Base-by-base conservation (phyloP, 1,140 invertebrate genomes). In the Calephelis virginiensis region DNA sequence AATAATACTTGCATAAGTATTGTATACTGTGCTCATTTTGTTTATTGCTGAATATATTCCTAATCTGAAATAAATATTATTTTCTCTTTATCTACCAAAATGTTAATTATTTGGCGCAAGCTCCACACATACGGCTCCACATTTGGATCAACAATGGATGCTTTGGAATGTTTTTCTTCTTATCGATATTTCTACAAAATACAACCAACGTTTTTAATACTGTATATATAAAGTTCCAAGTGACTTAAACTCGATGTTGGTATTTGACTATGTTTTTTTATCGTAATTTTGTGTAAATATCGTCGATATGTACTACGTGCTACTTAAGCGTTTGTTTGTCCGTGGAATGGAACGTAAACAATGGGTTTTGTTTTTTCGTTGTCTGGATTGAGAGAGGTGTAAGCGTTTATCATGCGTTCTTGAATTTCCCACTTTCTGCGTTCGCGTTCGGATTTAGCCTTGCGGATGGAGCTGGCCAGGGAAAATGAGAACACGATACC, bases 401-500 rank as follows among this genome's bases (percentile, higher is more conserved):
- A 86, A 7, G 86, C 82, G 69, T 90, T 92, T 68, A 89, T 82
- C 75, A 92, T 88, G 28, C 85, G 83, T 70, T 91, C 89, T 73
- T 90, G 82, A 63, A 92, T 91, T 86, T 96, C 94, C 93, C 94
- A 95, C 45, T 93, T 93, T 53, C 94, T 93, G 61, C 93, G 93
- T 73, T 94, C 94, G 50, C 94, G 93, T 71, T 95, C 94, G 1
- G 93, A 94, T 79, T 96, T 96, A 70, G 97, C 95, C 74, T 94
- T 94, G 69, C 96, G 94, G 75, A 98, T 95, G 0, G 96, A 94
- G 75, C 94, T 94, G 59, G 95, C 97, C 80, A 98, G 86, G 88
- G 96, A 96, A 82, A 96, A 96, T 5, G 97, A 96, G 77, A 97
- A 97, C 66, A 97, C 93, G 14, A 98, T 95, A 62, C 97, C 97